phyloP scores from a whole-genome alignment of 2,888 invertebrate genomes.

The Megaustenia siamemsis region DNA sequence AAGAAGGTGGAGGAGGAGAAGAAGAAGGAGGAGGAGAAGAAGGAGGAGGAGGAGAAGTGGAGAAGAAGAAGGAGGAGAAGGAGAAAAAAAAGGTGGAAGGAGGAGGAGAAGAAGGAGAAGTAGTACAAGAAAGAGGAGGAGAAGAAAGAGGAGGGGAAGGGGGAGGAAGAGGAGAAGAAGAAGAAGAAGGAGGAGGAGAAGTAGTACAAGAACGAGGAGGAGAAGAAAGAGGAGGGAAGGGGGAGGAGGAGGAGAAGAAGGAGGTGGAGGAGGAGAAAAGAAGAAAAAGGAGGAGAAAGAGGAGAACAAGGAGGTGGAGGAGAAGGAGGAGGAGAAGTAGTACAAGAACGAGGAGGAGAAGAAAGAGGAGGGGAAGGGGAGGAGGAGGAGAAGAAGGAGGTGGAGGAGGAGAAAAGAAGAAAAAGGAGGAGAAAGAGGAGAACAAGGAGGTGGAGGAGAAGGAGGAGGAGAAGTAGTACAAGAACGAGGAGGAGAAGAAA shows the following conservation, averaged over 20 bases:
- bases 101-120: neutral
- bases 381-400: too few relatives aligned
- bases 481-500: too few relatives aligned
- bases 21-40: neutral
- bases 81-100: too few relatives aligned
- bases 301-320: too few relatives aligned
- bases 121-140: neutral
- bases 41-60: too few relatives aligned
- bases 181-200: neutral
- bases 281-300: too few relatives aligned
- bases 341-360: neutral
- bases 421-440: too few relatives aligned
- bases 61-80: too few relatives aligned
- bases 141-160: neutral
- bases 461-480: too few relatives aligned
- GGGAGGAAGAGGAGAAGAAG: neutral
- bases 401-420: too few relatives aligned
- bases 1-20: neutral
- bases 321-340: neutral
- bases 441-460: too few relatives aligned
- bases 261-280: neutral
- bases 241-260: neutral
- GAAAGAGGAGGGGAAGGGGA: neutral
- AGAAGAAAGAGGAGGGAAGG: conserved; percentile 3
- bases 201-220: neutral